These are phyloP conservation scores for Paracanthobrama guichenoti DNA, from an alignment of 2,113 vertebrate species.

Conservation along the genomic window DNA sequence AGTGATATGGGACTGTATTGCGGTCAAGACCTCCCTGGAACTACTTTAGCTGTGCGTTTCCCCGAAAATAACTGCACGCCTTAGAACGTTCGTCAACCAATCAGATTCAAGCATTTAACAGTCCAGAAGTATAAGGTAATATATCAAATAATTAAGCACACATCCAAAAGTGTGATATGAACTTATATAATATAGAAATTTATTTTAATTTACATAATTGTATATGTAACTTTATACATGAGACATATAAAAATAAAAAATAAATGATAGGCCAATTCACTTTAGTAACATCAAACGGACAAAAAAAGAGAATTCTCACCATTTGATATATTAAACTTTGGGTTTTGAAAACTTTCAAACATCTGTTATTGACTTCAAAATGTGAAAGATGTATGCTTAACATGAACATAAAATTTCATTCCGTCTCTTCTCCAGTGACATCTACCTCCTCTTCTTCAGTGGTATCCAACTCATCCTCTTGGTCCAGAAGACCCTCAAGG, in stretches of 20 bases:
- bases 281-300: neutral
- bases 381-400: neutral
- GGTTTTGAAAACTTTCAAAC: conserved; percentile 19
- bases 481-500: conserved; percentile 41
- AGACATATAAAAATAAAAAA: conserved; percentile 27
- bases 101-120: no score
- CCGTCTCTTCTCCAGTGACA: conserved; percentile 67
- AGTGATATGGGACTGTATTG: no score
- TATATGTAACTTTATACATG: conserved; percentile 16
- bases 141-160: conserved; percentile 1
- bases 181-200: conserved; percentile 12
- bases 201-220: conserved; percentile 21
- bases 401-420: conserved; percentile 38
- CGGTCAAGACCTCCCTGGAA: no score
- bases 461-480: conserved; percentile 63
- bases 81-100: no score
- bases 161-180: neutral
- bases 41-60: no score
- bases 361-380: neutral
- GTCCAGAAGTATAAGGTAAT: no score
- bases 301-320: neutral
- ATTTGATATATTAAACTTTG: neutral
- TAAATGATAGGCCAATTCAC: neutral
- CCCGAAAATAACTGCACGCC: no score
- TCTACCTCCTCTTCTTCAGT: conserved; percentile 63